Evolutionary conservation across 2,797 vertebrate genomes (phyloP), one percentile per base, ranked within the genome.

Genomic region (Bradypodion pumilum): DNA sequence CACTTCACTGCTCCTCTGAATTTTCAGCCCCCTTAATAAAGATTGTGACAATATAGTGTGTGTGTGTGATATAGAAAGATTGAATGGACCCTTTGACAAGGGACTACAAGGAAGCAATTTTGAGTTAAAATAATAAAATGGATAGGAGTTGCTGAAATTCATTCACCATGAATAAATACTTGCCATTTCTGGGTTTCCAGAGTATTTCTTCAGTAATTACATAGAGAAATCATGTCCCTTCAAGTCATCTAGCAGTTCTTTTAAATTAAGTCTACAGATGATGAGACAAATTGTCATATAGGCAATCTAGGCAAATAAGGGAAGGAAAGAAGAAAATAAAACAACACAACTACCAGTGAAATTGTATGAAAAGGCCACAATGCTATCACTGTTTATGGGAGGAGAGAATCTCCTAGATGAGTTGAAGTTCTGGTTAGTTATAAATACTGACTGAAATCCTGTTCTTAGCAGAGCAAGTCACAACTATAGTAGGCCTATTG

Each of bases 141-240:
- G 80, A 73, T 84, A 56, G 86, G 88, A 23, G 81, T 74, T 32
- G 84, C 89, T 86, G 56, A 60, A 91, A 77, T 81, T 90, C 92
- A 84, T 90, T 95, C 87, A 84, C 82, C 56, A 84, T 86, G 87
- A 94, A 95, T 95, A 94, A 93, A 90, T 80, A 86, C 93, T 94
- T 89, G 87, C 91, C 70, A 81, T 91, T 91, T 94, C 94, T 86
- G 88, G 66, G 83, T 91, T 95, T 93, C 85, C 91, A 78, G 78
- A 94, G 85, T 85, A 90, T 94, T 92, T 96, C 88, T 84, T 96
- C 93, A 80, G 90, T 96, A 93, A 96, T 93, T 92, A 94, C 90
- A 86, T 85, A 73, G 72, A 94, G n/a, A n/a, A n/a, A n/a, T n/a
- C n/a, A n/a, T n/a, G n/a, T n/a, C n/a, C n/a, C n/a, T n/a, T n/a